Evolutionary conservation across 2,888 invertebrate genomes (phyloP), one percentile per base, ranked within the genome.

Genomic region (Ditylenchus weischeri): DNA sequence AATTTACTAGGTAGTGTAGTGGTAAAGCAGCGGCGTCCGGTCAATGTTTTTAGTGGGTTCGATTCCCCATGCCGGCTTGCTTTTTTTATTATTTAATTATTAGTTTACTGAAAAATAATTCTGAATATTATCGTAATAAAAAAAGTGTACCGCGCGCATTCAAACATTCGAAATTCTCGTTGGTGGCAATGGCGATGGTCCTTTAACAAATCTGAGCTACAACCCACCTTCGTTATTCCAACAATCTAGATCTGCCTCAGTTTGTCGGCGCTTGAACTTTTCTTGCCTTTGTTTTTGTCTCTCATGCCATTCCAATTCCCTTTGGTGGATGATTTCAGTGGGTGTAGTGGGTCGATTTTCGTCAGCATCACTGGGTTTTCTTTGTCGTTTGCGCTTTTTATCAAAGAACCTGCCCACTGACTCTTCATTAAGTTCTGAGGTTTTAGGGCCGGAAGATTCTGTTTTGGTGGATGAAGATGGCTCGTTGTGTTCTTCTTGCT

Each of bases 221-320:
- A 63, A 49, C 11, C 13, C 57, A 62, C 72, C 72, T 50, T 76
- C 76, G 57, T 68, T 65, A 51, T 70, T 75, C 76, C 76, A 75
- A 15, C 57, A 64, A 23, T 78, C 74, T 13, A 57, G 59, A 57
- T 60, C 64, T 19, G 65, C 61, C 8, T 69, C 65, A 19, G 35
- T 35, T 35, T 72, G 73, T 8, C 77, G 61, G 18, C 70, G 67
- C 48, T 72, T 66, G 48, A 69, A 61, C 64, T 81, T 78, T 59
- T 82, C 83, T 49, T 72, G 65, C 38, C 78, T 71, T 66, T 75
- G 67, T 21, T 74, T 70, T 43, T 79, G 75, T n/a, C 79, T 64
- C 54, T 82, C 80, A 43, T 74, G 72, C 82, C 82, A 82, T 65
- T 83, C 81, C 0, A 70, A 68, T 57, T 82, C 81, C 36, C 81